Evolutionary conservation across 2,113 vertebrate genomes (phyloP).

Genomic region (Sminthopsis crassicaudata): DNA sequence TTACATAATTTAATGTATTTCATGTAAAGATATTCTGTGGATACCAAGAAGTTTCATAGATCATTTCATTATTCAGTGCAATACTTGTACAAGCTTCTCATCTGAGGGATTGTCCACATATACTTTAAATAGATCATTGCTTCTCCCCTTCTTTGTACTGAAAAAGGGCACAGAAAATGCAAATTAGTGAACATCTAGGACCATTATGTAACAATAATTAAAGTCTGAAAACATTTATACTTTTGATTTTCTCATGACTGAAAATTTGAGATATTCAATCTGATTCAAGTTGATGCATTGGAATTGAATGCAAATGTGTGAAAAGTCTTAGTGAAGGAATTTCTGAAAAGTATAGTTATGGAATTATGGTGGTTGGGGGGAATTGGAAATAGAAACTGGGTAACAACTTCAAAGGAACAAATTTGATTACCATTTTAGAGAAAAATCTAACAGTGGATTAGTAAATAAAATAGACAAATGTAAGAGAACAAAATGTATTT

Average conservation of each 20-base stretch:
- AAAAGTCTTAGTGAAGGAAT: slow-evolving; percentile 25
- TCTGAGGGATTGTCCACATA: slow-evolving; percentile 59
- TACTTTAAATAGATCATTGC: slow-evolving; percentile 75
- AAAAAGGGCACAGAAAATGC: slow-evolving; percentile 51
- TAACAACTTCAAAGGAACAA: background rate
- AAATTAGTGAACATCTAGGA: slow-evolving; percentile 56
- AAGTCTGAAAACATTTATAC: background rate
- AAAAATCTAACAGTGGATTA: background rate
- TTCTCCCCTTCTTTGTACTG: slow-evolving; percentile 89
- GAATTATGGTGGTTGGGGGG: background rate
- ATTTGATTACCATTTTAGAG: slow-evolving; percentile 27
- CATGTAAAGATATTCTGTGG: slow-evolving; percentile 81
- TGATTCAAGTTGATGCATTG: background rate
- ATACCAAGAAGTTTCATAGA: slow-evolving; percentile 53
- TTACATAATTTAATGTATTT: slow-evolving; percentile 76
- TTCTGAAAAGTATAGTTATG: slow-evolving; percentile 11
- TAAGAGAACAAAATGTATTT: background rate
- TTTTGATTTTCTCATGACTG: background rate
- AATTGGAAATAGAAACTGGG: background rate
- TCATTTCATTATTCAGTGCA: slow-evolving; percentile 36
- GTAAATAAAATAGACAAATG: background rate
- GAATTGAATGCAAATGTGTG: slow-evolving; percentile 24
- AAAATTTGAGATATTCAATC: background rate
- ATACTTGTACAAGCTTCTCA: slow-evolving; percentile 36
- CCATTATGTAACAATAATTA: background rate